Evolutionary conservation across 2,888 invertebrate species (phyloP), one percentile per base, ranked within the genome.

Genomic region (Hemistola chrysoprasaria): DNA sequence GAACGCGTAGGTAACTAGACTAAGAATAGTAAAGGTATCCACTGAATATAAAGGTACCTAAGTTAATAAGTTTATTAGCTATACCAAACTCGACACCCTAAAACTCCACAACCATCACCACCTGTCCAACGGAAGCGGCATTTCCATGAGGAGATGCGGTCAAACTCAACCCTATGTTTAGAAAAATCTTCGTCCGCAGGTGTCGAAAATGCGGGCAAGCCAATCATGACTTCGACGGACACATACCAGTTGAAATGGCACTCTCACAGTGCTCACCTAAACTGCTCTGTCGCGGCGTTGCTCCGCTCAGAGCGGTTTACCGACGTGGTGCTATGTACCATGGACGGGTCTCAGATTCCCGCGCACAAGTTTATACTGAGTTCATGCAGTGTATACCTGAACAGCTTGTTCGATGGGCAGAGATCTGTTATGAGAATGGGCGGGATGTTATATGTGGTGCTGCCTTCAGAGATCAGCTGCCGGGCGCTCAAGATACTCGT

Each of bases 191-290:
- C 4, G 16, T 2, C 4, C 4, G 2, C 4, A 55, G 56, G 53
- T 59, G 53, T 42, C 45, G 45, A 50, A 49, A 49, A 48, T 55
- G 56, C 59, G 50, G 36, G 44, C 36, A 30, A 16, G 4, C 16
- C 34, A 72, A 56, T 8, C 56, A 88, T 89, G 83, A 89, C 87
- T 58, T 84, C 90, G 47, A 90, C 91, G 63, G 96, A 96, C 78
- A 96, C 95, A 62, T 96, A 95, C 78, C 95, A 96, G 80, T 90
- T 96, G 36, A 96, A 96, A 90, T 96, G 96, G 96, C 95, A 95
- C 79, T 95, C 95, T 55, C 95, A 95, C 88, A 92, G 93, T 63
- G 92, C 93, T 20, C 95, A 95, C 83, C 89, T 96, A 62, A 95
- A 95, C 80, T 92, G 94, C 34, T 95, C 95, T 48, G 94, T 96